Base-by-base conservation (phyloP, 2,797 vertebrate genomes). In the Phrynocephalus forsythii region DNA sequence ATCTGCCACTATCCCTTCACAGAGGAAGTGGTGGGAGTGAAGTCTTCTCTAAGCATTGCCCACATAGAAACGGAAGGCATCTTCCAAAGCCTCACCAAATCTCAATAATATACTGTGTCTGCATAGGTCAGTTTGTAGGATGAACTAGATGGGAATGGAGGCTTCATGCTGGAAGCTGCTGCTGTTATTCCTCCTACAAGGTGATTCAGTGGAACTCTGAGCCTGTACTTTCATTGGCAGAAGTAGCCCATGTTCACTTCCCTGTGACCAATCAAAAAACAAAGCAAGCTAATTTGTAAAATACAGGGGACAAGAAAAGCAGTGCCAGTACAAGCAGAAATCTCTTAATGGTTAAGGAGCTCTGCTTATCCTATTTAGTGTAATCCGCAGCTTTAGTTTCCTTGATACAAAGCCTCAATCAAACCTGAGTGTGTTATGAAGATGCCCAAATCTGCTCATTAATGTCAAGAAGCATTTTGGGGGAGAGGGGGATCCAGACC, bases 361-460 rank as follows among this genome's bases (percentile, higher is more conserved):
- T 56, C 52, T 56, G 52, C 52, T 56, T 10, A 56, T 56, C 52
- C 13, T 13, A 56, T 56, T 13, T 56, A 56, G 52, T 56, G 9
- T 13, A 56, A 56, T 20, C 33, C 5, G 68, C 26, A 67, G 26
- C 11, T 68, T 44, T 33, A 13, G 16, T 56, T 9, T n/a, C 15
- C 38, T n/a, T n/a, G 60, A 69, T 28, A 30, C 50, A 63, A 86
- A 82, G 30, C 13, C 2, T 44, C 28, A 30, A 9, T 73, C 48
- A 52, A 44, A 52, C 9, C 6, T 16, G 7, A 10, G 18, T 44
- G 72, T 8, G 4, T 71, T 69, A 9, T 56, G 38, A 78, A 69
- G 68, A 67, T 5, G 86, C 6, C 67, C 56, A 18, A 0, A 1
- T 0, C 30, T 86, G 3, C 3, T 33, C 20, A 3, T 0, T 0